phyloP scores from a whole-genome alignment of 2,113 vertebrate genomes.

The Nannospalax galili region DNA sequence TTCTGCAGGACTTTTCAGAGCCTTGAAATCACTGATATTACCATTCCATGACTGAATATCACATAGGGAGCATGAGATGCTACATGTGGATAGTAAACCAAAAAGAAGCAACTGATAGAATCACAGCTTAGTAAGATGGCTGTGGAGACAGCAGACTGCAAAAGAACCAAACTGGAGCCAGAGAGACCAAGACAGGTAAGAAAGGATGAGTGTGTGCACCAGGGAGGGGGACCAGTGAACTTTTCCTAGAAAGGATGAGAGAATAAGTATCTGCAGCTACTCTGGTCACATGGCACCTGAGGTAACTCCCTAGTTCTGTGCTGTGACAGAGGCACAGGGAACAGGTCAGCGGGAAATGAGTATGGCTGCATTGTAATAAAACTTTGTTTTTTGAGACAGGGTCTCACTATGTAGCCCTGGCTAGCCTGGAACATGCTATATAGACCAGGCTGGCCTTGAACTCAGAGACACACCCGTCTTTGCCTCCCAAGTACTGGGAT shows the following conservation, averaged over 20 bases:
- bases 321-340: not conserved
- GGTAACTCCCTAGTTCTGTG: not conserved
- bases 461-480: not conserved
- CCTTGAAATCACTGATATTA: not conserved
- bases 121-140: not conserved
- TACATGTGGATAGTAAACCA: too few species aligned
- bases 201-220: not conserved
- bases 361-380: not conserved
- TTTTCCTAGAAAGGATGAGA: conserved; percentile 22
- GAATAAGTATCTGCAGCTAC: not conserved
- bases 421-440: too few species aligned
- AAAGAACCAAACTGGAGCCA: not conserved
- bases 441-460: too few species aligned
- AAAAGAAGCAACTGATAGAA: not conserved
- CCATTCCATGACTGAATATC: too few species aligned
- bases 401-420: not conserved
- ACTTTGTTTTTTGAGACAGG: not conserved
- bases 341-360: not conserved
- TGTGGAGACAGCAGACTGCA: not conserved
- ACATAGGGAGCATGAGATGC: too few species aligned
- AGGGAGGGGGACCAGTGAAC: not conserved
- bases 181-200: not conserved
- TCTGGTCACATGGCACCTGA: not conserved
- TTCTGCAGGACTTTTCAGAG: conserved; percentile 36
- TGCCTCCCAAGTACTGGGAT: not conserved